Percentiles rank a stretch among this genome's conserved stretches.
Conservation (phyloP, 1,140 invertebrate species). For the Triops longicaudatus region DNA sequence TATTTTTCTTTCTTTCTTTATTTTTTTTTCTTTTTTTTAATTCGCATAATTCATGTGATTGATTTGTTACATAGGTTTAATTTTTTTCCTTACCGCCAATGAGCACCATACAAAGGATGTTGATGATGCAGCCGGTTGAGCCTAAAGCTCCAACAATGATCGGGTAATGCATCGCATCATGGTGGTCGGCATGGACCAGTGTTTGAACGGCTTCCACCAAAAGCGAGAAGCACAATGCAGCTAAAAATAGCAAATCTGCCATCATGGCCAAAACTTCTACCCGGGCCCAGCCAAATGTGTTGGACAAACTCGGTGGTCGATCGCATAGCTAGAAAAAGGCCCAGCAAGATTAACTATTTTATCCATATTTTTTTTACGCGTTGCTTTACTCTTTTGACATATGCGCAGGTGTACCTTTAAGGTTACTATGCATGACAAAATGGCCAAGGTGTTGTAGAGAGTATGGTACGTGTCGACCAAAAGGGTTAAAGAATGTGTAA, state of each 20-base stretch:
- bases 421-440: constrained; percentile 60
- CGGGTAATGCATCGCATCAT: constrained; percentile 61
- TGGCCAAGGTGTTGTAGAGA: constrained; percentile 67
- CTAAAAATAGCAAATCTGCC: constrained; percentile 70
- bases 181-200: constrained; percentile 35
- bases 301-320: constrained; percentile 58
- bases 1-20: constrained; percentile 16
- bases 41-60: too few relatives aligned
- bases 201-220: constrained; percentile 66
- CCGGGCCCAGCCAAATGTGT: constrained; percentile 82
- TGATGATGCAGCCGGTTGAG: constrained; percentile 54
- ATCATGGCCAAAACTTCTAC: constrained; percentile 74
- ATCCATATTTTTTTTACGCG: not conserved
- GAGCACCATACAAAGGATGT: constrained; percentile 59
- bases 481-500: constrained; percentile 71
- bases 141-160: constrained; percentile 53
- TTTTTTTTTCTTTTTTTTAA: not conserved
- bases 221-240: constrained; percentile 71
- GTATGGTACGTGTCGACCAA: constrained; percentile 77
- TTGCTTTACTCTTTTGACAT: constrained; percentile 23
- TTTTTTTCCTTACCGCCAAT: constrained; percentile 51
- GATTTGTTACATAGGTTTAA: not conserved
- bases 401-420: constrained; percentile 51
- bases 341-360: not conserved
- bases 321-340: constrained; percentile 39